Evolutionary conservation across 2,113 vertebrate species (phyloP).

Genomic region (Laticauda colubrina): DNA sequence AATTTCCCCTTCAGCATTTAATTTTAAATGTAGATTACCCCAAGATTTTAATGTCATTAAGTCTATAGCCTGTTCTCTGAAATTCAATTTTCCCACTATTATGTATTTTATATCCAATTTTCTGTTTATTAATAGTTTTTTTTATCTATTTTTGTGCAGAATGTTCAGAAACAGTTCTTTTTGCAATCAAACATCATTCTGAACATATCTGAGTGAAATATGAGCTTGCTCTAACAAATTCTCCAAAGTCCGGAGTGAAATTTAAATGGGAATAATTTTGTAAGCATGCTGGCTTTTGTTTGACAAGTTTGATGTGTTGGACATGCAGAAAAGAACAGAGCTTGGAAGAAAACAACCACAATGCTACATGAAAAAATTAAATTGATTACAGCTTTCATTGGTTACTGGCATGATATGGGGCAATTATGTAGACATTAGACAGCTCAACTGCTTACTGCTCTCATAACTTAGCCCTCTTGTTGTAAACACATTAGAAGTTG

Average conservation of each 20-base stretch:
- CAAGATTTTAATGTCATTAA: background rate
- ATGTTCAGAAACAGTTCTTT: background rate
- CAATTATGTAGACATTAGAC: background rate
- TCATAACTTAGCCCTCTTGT: too few species aligned
- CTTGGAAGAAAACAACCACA: background rate
- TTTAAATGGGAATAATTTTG: background rate
- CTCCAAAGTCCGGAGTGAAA: background rate
- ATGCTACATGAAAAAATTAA: background rate
- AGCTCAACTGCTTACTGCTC: background rate
- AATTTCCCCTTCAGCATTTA: background rate
- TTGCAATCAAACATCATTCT: background rate
- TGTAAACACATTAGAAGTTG: background rate
- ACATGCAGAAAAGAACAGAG: background rate
- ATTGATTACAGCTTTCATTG: background rate
- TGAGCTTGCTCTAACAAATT: background rate
- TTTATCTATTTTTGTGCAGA: background rate
- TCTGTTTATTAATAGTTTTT: background rate
- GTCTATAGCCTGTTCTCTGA: background rate
- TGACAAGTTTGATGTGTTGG: background rate
- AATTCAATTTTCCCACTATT: background rate
- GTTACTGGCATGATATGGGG: background rate
- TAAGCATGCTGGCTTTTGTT: background rate
- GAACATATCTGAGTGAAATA: background rate
- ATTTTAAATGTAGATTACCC: background rate
- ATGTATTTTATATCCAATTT: background rate